Evolutionary conservation across 2,113 vertebrate species (phyloP), one percentile per base, ranked within the genome.

Genomic region (Puma concolor): DNA sequence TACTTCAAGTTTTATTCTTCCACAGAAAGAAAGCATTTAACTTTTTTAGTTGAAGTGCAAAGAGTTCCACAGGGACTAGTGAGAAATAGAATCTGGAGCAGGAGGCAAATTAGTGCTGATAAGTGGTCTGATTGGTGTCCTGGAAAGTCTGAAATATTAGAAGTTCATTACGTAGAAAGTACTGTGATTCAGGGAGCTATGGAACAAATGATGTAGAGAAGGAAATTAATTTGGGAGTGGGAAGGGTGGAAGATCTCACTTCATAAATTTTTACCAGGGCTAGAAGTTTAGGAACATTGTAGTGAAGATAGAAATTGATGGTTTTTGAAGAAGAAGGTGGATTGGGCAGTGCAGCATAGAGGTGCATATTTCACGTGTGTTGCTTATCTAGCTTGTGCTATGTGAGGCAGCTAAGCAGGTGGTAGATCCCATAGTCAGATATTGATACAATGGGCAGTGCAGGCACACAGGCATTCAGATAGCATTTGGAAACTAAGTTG

Each of bases 121-220:
- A 95, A 94, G 96, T 95, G 64, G 64, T 86, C 63, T 91, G 93
- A 87, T 60, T 81, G 94, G 94, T 98, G 97, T 94, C 91, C 94
- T 88, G 52, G 69, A 97, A 97, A 97, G 86, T 96, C 84, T 96
- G 93, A 98, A 97, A 97, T 92, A 96, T 95, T 94, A 95, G 85
- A 92, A 93, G 57, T 44, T 98, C 81, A 86, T 96, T 96, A 84
- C 29, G 77, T 60, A 77, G 94, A 86, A 92, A 90, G 76, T 15
- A 72, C 71, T n/a, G 31, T 36, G 50, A 80, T 81, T 96, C 95
- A 44, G 74, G 6, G 38, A 97, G 64, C 91, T 79, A 81, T 66
- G 54, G 91, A 92, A 80, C 67, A 91, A 88, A 90, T 94, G 95
- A 44, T 60, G 17, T n/a, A 41, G 93, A 82, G 52, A 83, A 97